Base-by-base conservation (phyloP, 2,797 vertebrate species). In the Dallia pectoralis region DNA sequence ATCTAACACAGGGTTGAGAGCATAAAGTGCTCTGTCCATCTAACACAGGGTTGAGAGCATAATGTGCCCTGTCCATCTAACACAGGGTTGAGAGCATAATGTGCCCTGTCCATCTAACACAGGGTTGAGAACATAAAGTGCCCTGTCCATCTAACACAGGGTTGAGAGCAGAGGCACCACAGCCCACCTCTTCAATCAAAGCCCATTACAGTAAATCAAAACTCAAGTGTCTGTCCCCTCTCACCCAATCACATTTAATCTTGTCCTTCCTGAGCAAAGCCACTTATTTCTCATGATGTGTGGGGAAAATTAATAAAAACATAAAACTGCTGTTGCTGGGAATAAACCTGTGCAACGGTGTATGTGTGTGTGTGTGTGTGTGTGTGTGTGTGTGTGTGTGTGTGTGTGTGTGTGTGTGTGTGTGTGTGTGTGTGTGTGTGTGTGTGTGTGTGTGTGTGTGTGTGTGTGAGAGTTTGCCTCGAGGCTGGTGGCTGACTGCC, bases 351-450 rank as follows among this genome's bases (percentile, higher is more conserved):
- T 18, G 27, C 70, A 84, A 79, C 81, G 44, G 25, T 71, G 48
- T 67, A 30, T 14, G 36, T 71, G 36, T 62, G 29, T 67, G 51
- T 22, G 69, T 82, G 75, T 86, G 49, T 71, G 64, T 70, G 74
- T 75, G 79, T 73, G 67, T 67, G 81, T 79, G 74, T 69, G 56
- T 74, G 81, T 85, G 76, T 59, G 30, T 79, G 77, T 76, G 70
- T 77, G 79, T 70, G 77, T 85, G 86, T 81, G 86, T 87, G 86
- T 84, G 83, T 86, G 40, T 53, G 59, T 61, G 30, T 75, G 44
- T 25, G 47, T 18, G n/a, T 84, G 83, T 87, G 47, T 66, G 69
- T 33, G 11, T 77, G 16, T 7, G 48, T 19, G 12, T 30, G 0
- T 59, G 3, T 5, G 29, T 32, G 32, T 62, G 18, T 83, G 82